Base-by-base conservation (phyloP, 2,797 vertebrate species). In the Pangasius macronema region DNA sequence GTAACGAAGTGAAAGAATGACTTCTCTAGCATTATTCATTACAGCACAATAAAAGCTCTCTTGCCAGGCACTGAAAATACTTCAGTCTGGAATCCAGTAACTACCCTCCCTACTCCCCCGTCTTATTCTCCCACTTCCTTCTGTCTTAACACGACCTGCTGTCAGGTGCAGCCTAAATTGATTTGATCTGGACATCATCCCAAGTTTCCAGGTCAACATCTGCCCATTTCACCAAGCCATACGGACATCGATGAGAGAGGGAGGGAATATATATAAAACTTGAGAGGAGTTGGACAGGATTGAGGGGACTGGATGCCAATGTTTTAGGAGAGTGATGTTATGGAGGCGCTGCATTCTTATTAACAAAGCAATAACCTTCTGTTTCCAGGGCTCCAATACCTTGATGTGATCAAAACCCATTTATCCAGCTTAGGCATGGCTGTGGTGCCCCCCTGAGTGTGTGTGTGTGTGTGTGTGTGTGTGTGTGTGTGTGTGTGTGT, bases 31-130 rank as follows among this genome's bases (percentile, higher is more conserved):
- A 89, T 88, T 87, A 92, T 90, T 91, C 89, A 87, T 75, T 90
- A 85, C 73, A 85, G 72, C 85, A 93, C 89, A 92, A 91, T 89
- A 85, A 91, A 84, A 87, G 87, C 59, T 88, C 88, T 88, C 89
- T 90, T 85, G 87, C 89, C 86, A 89, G 83, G 72, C 88, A 85
- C 61, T 85, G 83, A 87, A 89, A 87, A 73, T 82, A 67, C 81
- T 80, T 63, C 80, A 82, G 77, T 49, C 76, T 88, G 89, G 87
- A 91, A 91, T 91, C 80, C 86, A 87, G 83, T 73, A 72, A 67
- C 59, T 67, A 81, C 85, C 84, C 84, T 82, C 75, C 55, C 80
- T 86, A 57, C 63, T 63, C 84, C 75, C 55, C 53, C 46, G 9
- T 14, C 27, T 59, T 24, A 36, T 27, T 67, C 53, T 30, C 11